These are phyloP conservation scores for Zalophus californianus DNA, from an alignment of 2,797 vertebrate genomes.

Conservation along the genomic window DNA sequence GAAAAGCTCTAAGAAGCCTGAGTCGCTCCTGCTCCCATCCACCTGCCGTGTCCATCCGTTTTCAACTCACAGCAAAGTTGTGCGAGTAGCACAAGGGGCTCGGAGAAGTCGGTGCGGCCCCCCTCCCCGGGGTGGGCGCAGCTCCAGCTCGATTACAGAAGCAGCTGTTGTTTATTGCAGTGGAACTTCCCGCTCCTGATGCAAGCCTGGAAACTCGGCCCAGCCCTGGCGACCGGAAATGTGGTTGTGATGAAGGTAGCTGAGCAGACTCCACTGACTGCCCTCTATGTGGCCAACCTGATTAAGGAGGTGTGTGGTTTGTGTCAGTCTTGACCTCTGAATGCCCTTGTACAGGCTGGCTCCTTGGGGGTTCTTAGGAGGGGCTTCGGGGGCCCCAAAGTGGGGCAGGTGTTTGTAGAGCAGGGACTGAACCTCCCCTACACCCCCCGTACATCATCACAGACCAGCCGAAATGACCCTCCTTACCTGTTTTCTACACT, in stretches of 20 bases:
- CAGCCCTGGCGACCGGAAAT: conserved; percentile 96
- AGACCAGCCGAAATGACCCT: not conserved
- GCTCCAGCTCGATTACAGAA: not conserved
- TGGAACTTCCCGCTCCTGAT: conserved; percentile 99
- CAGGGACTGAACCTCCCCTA: not conserved
- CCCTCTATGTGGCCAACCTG: conserved; percentile 94
- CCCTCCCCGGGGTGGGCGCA: too few relatives aligned
- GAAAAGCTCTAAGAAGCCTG: not conserved
- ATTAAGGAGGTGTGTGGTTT: conserved; percentile 93
- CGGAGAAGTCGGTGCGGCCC: not conserved
- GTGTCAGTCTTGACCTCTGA: not conserved
- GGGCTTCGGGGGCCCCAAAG: not conserved
- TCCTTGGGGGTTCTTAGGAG: not conserved
- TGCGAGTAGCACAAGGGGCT: not conserved
- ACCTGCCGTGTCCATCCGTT: not conserved
- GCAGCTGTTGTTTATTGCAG: conserved; percentile 83
- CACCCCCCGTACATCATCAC: not conserved
- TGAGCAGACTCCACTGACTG: conserved; percentile 96
- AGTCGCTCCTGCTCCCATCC: accelerated
- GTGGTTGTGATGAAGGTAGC: conserved; percentile 98
- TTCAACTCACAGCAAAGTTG: not conserved
- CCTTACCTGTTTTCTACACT: not conserved
- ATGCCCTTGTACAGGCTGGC: not conserved
- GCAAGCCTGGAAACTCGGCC: conserved; percentile 97
- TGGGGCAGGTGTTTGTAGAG: not conserved